Evolutionary conservation across 2,113 vertebrate species (phyloP), one percentile per base, ranked within the genome.

Genomic region (Myotis yumanensis): DNA sequence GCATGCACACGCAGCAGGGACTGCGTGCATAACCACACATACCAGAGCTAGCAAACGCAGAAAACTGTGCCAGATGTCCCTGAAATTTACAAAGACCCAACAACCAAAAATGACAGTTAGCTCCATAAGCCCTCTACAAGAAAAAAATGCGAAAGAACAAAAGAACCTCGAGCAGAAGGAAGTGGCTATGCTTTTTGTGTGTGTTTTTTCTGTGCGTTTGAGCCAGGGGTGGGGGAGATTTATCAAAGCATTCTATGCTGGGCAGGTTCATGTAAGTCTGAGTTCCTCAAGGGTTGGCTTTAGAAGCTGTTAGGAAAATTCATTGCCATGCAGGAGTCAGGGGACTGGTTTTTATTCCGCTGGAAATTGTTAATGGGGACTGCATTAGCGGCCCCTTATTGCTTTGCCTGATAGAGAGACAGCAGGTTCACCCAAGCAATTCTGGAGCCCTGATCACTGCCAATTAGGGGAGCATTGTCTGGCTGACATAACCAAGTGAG

Each of bases 381-480:
- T 57, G 96, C 80, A 95, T 98, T 97, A 98, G 95, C 0, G 14
- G 96, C 96, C 96, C 96, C 97, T 97, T 94, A 95, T 94, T 17
- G 95, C 93, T 98, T 88, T 90, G 93, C 75, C 96, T 97, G 97
- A 98, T 97, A 96, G 97, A 91, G 96, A 97, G 97, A 97, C 97
- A 98, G 97, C 97, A 94, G 97, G 97, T 97, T 98, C 86, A 73
- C 93, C 95, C 82, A 59, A 96, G 97, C 97, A 97, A 88, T 97
- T 97, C 90, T 97, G 96, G 93, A 97, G 54, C 89, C 59, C 94
- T 98, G 98, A 98, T 98, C 98, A 97, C 94, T 96, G 97, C 97
- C 97, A 97, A 98, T 98, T 98, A 98, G 96, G 96, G 93, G 84
- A 37, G 3, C 94, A 97, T 98, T 98, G 93, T 98, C 98, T 98